These are phyloP conservation scores for Manis pentadactyla DNA, from an alignment of 2,797 vertebrate genomes.

Conservation along the genomic window DNA sequence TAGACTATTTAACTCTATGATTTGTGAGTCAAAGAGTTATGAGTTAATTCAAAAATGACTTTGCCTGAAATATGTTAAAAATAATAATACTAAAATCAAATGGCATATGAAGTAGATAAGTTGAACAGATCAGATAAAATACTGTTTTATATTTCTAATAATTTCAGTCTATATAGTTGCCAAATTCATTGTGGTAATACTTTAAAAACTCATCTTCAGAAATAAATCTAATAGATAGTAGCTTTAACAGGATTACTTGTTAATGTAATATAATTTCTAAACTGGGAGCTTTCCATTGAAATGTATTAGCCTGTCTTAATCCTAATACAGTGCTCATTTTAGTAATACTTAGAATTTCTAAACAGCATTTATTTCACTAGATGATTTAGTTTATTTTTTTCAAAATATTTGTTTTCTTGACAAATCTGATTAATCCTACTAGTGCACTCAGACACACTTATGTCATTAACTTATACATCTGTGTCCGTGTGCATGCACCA, in stretches of 20 bases:
- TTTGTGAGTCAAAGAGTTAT: slow-evolving; percentile 51
- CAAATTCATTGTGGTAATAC: slow-evolving; percentile 49
- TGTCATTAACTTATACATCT: background rate
- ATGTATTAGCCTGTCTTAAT: slow-evolving; percentile 46
- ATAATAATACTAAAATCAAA: slow-evolving; percentile 67
- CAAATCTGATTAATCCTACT: background rate
- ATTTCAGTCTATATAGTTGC: slow-evolving; percentile 3
- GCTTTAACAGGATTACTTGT: slow-evolving; percentile 63
- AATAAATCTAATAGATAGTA: slow-evolving; percentile 63
- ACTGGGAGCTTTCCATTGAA: slow-evolving; percentile 55
- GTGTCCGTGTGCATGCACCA: too few relatives aligned
- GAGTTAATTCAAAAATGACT: slow-evolving; percentile 48
- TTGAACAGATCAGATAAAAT: slow-evolving; percentile 45
- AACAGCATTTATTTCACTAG: background rate
- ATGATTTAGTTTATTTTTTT: background rate
- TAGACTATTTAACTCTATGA: background rate
- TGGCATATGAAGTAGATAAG: background rate
- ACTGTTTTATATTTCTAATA: slow-evolving; percentile 66
- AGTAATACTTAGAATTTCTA: slow-evolving; percentile 31
- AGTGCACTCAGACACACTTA: background rate
- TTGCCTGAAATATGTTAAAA: slow-evolving; percentile 62
- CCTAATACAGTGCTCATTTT: slow-evolving; percentile 46
- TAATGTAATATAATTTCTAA: slow-evolving; percentile 60
- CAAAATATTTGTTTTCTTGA: background rate
- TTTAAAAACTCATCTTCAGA: slow-evolving; percentile 6